Base-by-base conservation (phyloP, 2,797 vertebrate genomes). In the Podarcis lilfordi region DNA sequence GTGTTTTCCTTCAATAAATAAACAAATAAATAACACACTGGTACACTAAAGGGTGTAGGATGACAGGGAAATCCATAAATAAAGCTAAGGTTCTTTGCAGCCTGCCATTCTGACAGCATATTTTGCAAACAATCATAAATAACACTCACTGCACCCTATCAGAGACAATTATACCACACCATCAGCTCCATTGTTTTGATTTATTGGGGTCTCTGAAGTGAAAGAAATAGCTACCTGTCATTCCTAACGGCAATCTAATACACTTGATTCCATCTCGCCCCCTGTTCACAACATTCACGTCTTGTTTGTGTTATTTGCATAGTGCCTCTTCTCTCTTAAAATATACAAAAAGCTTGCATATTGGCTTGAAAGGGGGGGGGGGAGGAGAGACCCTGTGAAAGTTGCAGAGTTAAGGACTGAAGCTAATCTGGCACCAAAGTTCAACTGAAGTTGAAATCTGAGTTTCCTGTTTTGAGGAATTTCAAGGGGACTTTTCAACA, bases 51-150 rank as follows among this genome's bases (percentile, higher is more conserved):
- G 50, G 35, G 23, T 68, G 91, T 69, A 59, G 90, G 85, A 93
- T 91, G 72, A 88, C 77, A 90, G 88, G 9, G 78, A 74, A 89
- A 91, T 92, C 87, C 85, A 91, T 95, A 96, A 96, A 95, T 94
- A 95, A 86, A n/a, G 72, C 25, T 82, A 82, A 93, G 88, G 89
- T 95, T 85, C 88, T 93, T 87, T 79, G 87, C 91, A 96, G 89
- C 59, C 91, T 95, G 89, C 90, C 86, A 92, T 77, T 91, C 87
- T 95, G 93, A 95, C 94, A 96, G 91, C 75, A 69, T 94, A 93
- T 92, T 96, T 96, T 95, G 94, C 91, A 96, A 96, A 95, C 92
- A 96, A 82, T 69, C 89, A 94, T 96, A 97, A 96, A 96, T 96
- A 96, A 95, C 50, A 79, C 37, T 94, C 85, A 84, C 32, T 80